Percentiles rank a stretch among this genome's conserved stretches.
Evolutionary conservation across 2,797 vertebrate genomes (phyloP).

Genomic region (Alosa sapidissima): DNA sequence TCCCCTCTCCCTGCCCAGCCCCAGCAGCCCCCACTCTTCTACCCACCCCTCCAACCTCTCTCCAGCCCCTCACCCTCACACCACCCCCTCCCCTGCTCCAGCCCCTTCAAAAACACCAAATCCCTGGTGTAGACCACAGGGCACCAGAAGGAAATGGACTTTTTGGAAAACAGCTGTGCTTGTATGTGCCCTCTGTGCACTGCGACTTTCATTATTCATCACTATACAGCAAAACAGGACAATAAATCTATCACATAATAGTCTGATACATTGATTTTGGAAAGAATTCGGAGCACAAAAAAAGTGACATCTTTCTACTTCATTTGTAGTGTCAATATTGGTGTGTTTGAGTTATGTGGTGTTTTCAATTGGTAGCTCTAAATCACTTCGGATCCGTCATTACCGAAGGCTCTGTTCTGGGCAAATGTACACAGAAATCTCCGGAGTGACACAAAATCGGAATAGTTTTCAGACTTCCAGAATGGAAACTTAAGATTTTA

Average conservation of each 20-base stretch:
- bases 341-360: background rate
- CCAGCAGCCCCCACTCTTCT: conserved; percentile 33
- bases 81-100: background rate
- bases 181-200: conserved; percentile 24
- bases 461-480: background rate
- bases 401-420: background rate
- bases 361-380: conserved; percentile 1
- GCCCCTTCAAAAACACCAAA: conserved; percentile 12
- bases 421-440: conserved; percentile 8
- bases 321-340: conserved; percentile 17
- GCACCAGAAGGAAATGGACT: conserved; percentile 36
- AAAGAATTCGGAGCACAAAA: background rate
- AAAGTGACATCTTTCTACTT: conserved; percentile 15
- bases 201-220: conserved; percentile 13
- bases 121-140: conserved; percentile 7
- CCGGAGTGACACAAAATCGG: conserved; percentile 15
- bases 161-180: conserved; percentile 32
- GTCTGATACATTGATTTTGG: conserved; percentile 15
- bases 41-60: conserved; percentile 36
- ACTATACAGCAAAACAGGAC: conserved; percentile 10
- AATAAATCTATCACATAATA: conserved; percentile 20
- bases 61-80: conserved; percentile 32
- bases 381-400: background rate
- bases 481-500: background rate
- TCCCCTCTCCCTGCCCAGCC: conserved; percentile 40